phyloP scores from a whole-genome alignment of 2,113 vertebrate genomes.

The Eolophus roseicapilla region DNA sequence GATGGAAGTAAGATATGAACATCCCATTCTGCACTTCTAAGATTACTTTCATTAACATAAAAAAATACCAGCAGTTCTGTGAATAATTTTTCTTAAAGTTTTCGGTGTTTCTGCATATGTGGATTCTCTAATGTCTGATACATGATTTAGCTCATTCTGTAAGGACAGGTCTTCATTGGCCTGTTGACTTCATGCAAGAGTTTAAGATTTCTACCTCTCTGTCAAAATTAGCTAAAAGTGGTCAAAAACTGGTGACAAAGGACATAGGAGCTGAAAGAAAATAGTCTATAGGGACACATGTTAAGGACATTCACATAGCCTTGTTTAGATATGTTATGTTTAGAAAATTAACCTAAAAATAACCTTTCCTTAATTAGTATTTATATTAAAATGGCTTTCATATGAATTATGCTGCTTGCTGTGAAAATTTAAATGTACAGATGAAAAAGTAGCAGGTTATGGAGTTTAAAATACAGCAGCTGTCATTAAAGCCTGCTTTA shows the following conservation, averaged over 20 bases:
- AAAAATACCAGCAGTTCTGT: neutral
- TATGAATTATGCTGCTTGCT: neutral
- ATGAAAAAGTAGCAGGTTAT: neutral
- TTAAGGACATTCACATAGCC: neutral
- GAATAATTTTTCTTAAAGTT: neutral
- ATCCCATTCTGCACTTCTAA: neutral
- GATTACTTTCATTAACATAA: neutral
- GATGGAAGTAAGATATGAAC: neutral
- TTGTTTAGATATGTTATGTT: neutral
- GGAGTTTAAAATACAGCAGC: neutral
- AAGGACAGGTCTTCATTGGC: neutral
- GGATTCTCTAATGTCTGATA: neutral
- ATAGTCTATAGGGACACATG: neutral
- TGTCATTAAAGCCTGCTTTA: neutral
- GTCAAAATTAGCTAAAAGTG: neutral
- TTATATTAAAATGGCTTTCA: neutral
- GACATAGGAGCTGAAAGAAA: neutral
- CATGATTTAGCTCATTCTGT: neutral
- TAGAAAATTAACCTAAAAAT: neutral
- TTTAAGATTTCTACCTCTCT: neutral
- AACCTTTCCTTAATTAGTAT: neutral
- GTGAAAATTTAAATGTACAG: neutral
- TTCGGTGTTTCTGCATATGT: neutral
- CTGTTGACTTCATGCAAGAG: neutral
- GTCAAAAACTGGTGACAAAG: neutral